A percentile compares a stretch with the other conserved stretches of the same genome.
These are phyloP conservation scores for Xiphophorus couchianus DNA, from an alignment of 2,113 vertebrate genomes.

Conservation along the genomic window DNA sequence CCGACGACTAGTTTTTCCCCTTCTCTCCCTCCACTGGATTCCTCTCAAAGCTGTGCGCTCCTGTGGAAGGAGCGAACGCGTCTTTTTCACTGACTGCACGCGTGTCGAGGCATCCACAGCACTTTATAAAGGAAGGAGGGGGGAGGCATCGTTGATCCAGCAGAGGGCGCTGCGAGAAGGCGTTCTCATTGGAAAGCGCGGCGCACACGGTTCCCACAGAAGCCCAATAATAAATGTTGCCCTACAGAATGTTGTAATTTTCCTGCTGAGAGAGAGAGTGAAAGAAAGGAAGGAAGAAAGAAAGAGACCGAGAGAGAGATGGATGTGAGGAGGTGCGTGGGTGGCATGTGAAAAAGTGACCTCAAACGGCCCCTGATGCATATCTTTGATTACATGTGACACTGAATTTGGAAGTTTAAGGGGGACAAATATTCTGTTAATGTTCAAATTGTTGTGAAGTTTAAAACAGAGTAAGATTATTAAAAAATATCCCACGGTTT, in stretches of 20 bases:
- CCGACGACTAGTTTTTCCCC: slow-evolving; percentile 10
- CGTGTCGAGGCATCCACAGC: slow-evolving; percentile 58
- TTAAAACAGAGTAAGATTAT: background rate
- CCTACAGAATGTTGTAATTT: slow-evolving; percentile 22
- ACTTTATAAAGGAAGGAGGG: slow-evolving; percentile 57
- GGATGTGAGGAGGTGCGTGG: background rate
- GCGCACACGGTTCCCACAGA: background rate
- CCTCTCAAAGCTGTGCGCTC: slow-evolving; percentile 55
- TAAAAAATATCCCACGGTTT: background rate
- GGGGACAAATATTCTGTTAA: background rate
- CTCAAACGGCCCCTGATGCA: slow-evolving; percentile 12
- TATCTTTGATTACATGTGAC: slow-evolving; percentile 22
- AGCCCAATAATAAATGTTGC: slow-evolving; percentile 37
- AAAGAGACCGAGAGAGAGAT: too few relatives aligned
- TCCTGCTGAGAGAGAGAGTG: slow-evolving; percentile 4
- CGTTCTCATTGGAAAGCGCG: slow-evolving; percentile 35
- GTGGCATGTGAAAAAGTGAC: slow-evolving; percentile 31
- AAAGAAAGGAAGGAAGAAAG: too few relatives aligned
- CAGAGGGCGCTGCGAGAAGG: slow-evolving; percentile 62
- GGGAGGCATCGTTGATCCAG: slow-evolving; percentile 1
- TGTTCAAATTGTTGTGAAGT: background rate
- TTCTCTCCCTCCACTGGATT: slow-evolving; percentile 18
- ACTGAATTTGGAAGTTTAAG: slow-evolving; percentile 6
- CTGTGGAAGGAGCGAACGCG: slow-evolving; percentile 61
- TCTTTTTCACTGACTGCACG: slow-evolving; percentile 66